Conservation (phyloP, 2,888 invertebrate genomes). For the Hypercompe scribonia region DNA sequence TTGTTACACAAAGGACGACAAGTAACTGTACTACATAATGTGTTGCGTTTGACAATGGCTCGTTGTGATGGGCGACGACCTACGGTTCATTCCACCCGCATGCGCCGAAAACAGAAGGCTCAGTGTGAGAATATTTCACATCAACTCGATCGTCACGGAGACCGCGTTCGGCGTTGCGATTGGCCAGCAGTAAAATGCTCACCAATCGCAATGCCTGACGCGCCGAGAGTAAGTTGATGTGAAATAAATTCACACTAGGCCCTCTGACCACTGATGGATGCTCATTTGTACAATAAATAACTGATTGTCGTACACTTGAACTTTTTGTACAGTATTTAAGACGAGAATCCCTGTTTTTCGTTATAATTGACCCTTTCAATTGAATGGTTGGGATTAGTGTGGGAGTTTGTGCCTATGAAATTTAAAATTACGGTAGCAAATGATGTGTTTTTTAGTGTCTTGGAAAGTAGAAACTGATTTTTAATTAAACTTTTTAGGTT, state of each 20-base stretch:
- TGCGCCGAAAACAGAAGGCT: conserved; percentile 41
- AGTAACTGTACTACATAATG: conserved; percentile 5
- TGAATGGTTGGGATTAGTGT: not conserved
- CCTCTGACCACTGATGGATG: conserved; percentile 23
- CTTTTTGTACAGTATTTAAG: conserved; percentile 41
- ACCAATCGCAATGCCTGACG: no score
- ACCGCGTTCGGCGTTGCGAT: no score
- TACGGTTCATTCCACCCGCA: conserved; percentile 53
- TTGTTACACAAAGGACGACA: conserved; percentile 1
- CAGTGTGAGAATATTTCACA: no score
- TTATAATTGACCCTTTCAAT: not conserved
- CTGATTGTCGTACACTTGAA: conserved; percentile 35
- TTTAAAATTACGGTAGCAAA: not conserved
- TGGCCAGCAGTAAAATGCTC: no score
- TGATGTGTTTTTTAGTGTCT: no score
- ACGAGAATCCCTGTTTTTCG: not conserved
- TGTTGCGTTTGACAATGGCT: conserved; percentile 27
- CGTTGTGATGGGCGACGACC: conserved; percentile 42
- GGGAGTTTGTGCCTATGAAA: not conserved
- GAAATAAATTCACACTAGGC: no score
- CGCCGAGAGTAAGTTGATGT: no score
- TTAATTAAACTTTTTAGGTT: no score
- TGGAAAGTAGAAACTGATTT: no score
- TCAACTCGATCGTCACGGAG: no score
- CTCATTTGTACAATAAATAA: conserved; percentile 46